phyloP scores from a whole-genome alignment of 2,113 vertebrate species.

The Calonectris borealis region DNA sequence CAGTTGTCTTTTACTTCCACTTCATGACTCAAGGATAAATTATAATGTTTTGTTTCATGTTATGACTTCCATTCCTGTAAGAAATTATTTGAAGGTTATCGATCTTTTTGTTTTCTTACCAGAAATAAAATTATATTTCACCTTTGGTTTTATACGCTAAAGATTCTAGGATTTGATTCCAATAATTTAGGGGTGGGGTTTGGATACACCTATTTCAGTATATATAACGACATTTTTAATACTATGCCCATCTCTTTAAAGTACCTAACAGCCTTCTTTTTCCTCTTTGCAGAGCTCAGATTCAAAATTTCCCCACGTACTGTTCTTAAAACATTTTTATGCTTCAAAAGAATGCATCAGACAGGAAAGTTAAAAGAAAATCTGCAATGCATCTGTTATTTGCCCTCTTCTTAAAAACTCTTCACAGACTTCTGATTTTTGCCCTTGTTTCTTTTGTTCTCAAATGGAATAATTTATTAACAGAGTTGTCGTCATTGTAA shows the following conservation, averaged over 20 bases:
- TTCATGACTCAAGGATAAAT: background rate
- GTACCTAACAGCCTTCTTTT: background rate
- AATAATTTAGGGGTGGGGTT: background rate
- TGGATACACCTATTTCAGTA: background rate
- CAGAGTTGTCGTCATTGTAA: background rate
- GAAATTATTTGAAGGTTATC: background rate
- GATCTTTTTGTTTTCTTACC: background rate
- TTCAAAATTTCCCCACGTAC: background rate
- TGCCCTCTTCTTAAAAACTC: background rate
- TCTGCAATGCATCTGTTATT: background rate
- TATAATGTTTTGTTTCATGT: background rate
- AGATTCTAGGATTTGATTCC: background rate
- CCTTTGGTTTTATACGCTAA: background rate
- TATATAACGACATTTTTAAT: background rate
- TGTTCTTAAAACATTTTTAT: background rate
- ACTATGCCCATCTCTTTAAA: background rate
- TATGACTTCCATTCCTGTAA: background rate
- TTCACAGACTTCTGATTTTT: background rate
- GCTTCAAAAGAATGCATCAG: background rate
- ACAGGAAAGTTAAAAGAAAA: background rate
- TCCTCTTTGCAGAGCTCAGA: background rate
- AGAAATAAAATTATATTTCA: slow-evolving; percentile 20
- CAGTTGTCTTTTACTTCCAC: background rate
- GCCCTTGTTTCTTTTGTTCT: background rate
- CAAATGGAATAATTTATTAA: background rate